phyloP scores from a whole-genome alignment of 1,140 invertebrate species.

The Zaprionus tsacasi region DNA sequence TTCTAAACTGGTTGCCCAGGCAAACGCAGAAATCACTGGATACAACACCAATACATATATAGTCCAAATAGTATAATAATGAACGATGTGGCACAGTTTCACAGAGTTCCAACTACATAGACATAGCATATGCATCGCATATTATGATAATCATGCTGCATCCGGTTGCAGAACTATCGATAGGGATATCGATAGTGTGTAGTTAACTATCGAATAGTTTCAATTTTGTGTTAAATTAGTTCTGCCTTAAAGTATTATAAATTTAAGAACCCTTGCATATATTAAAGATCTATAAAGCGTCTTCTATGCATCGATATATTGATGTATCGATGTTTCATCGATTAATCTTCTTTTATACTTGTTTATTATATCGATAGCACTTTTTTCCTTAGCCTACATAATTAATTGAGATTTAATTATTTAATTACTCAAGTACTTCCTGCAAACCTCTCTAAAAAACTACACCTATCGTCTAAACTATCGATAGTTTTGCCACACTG shows the following conservation, averaged over 20 bases:
- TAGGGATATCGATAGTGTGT: neutral
- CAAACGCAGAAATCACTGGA: constrained; percentile 40
- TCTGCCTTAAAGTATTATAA: too few species aligned
- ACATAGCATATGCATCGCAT: constrained; percentile 3
- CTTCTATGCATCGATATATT: too few species aligned
- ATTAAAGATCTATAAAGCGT: too few species aligned
- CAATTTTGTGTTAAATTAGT: too few species aligned
- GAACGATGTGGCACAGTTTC: neutral
- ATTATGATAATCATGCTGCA: constrained; percentile 3
- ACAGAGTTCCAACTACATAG: constrained; percentile 37
- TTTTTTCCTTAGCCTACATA: too few species aligned
- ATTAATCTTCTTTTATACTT: too few species aligned
- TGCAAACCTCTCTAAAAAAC: neutral
- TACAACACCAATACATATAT: constrained; percentile 45
- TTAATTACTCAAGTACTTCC: neutral
- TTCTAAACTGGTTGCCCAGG: constrained; percentile 49
- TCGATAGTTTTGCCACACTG: constrained; percentile 2
- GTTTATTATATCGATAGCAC: neutral
- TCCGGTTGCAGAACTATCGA: neutral
- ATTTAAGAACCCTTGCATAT: too few species aligned
- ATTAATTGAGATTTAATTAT: neutral
- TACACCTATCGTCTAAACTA: neutral
- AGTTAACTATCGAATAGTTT: neutral
- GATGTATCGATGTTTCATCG: too few species aligned
- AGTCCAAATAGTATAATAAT: constrained; percentile 8